A percentile compares a stretch with the other conserved stretches of the same genome.
phyloP scores from a whole-genome alignment of 92 coral and sea anemone species.

The Metridium senile region DNA sequence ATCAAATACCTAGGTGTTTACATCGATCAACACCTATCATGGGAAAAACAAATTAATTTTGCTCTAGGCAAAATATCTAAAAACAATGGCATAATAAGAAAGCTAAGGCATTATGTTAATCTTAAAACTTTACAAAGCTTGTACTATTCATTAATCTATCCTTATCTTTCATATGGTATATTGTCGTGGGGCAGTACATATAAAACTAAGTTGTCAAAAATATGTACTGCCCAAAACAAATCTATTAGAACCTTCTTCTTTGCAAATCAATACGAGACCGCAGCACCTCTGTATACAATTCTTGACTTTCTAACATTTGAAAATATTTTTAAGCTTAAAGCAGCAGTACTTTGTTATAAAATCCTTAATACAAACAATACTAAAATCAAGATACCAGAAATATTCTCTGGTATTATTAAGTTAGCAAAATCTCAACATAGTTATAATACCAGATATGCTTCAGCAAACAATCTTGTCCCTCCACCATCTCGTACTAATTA shows the following conservation, averaged over 20 bases:
- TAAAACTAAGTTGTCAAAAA: constrained; percentile 17
- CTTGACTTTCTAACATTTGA: constrained; percentile 48
- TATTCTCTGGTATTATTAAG: constrained; percentile 23
- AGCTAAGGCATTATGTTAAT: constrained; percentile 37
- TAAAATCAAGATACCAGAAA: constrained; percentile 25
- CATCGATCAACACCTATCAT: constrained; percentile 50
- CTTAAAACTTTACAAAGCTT: constrained; percentile 12
- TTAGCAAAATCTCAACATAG: constrained; percentile 35
- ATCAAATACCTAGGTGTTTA: constrained; percentile 55
- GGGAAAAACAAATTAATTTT: constrained; percentile 25
- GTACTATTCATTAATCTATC: constrained; percentile 37
- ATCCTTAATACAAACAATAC: constrained; percentile 19
- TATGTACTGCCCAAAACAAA: constrained; percentile 49
- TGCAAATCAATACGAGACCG: constrained; percentile 48
- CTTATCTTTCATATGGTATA: constrained; percentile 43
- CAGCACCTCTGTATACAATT: constrained; percentile 34
- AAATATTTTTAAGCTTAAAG: constrained; percentile 47
- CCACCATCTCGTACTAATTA: constrained; percentile 35
- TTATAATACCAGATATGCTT: constrained; percentile 47
- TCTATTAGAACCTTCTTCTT: constrained; percentile 52
- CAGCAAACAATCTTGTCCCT: constrained; percentile 31
- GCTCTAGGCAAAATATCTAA: constrained; percentile 25
- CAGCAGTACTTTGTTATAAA: constrained; percentile 38
- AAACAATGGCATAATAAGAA: constrained; percentile 35
- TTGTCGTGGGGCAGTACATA: constrained; percentile 30